Evolutionary conservation across 2,113 vertebrate genomes (phyloP).

Genomic region (Todiramphus saurophagus): DNA sequence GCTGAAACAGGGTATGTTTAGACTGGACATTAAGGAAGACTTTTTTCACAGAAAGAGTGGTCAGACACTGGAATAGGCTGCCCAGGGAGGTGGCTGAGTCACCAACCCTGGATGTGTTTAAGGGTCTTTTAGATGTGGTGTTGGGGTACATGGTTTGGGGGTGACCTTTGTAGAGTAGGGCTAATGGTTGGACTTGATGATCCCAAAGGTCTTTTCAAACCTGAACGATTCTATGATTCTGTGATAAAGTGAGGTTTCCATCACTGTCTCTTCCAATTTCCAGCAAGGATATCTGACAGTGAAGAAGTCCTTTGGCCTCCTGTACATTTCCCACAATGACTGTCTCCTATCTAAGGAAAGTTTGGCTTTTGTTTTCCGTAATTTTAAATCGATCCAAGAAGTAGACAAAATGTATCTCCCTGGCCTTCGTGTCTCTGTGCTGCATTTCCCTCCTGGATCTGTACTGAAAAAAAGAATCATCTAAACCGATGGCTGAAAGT

Average conservation of each 20-base stretch:
- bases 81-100: no score
- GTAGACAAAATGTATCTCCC: not conserved
- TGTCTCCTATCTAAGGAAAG: not conserved
- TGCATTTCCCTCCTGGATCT: not conserved
- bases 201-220: no score
- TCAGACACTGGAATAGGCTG: no score
- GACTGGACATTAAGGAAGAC: no score
- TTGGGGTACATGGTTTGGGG: no score
- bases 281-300: not conserved
- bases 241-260: not conserved
- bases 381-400: not conserved
- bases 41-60: no score
- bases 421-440: not conserved
- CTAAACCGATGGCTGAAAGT: not conserved
- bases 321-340: not conserved
- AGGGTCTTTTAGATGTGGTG: no score
- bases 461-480: not conserved
- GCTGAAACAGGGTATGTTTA: no score
- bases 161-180: no score
- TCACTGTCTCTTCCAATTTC: constrained; percentile 12
- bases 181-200: no score
- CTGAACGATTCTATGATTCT: no score
- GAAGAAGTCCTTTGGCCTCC: not conserved
- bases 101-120: no score
- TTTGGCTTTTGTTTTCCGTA: not conserved